Evolutionary conservation across 2,888 invertebrate genomes (phyloP).

Genomic region (Cheilosia pagana): DNA sequence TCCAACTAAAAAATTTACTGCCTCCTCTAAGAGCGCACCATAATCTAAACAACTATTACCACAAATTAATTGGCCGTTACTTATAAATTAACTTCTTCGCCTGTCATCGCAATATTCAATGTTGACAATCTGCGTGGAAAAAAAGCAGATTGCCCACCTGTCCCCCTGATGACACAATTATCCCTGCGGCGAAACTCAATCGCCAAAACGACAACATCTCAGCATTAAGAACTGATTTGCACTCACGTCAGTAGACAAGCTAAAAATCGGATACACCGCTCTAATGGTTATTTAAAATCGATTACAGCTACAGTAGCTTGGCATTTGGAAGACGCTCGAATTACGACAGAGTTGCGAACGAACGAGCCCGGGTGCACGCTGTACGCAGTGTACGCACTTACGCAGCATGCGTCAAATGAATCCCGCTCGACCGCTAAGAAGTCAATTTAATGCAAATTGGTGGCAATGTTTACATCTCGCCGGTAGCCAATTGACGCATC

Average conservation of each 20-base stretch:
- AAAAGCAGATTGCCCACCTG: not conserved
- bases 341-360: slow-evolving; percentile 25
- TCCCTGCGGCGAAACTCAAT: slow-evolving; percentile 49
- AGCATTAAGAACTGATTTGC: slow-evolving; percentile 42
- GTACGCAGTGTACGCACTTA: not conserved
- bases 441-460: slow-evolving; percentile 54
- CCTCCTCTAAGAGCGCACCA: not conserved
- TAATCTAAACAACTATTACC: slow-evolving; percentile 62
- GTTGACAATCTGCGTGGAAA: slow-evolving; percentile 45
- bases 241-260: slow-evolving; percentile 24
- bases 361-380: slow-evolving; percentile 17
- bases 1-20: not conserved
- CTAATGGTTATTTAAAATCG: slow-evolving; percentile 52
- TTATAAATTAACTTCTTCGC: slow-evolving; percentile 55
- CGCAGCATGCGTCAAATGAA: slow-evolving; percentile 28
- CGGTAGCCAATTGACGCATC: slow-evolving; percentile 6
- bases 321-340: slow-evolving; percentile 41
- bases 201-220: slow-evolving; percentile 26
- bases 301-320: slow-evolving; percentile 46
- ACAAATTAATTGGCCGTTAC: slow-evolving; percentile 50
- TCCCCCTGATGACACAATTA: slow-evolving; percentile 51
- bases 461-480: slow-evolving; percentile 34
- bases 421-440: slow-evolving; percentile 2
- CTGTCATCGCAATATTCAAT: slow-evolving; percentile 50
- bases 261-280: slow-evolving; percentile 51